These are phyloP conservation scores for Athene noctua DNA, from an alignment of 2,113 vertebrate species.

Conservation along the genomic window DNA sequence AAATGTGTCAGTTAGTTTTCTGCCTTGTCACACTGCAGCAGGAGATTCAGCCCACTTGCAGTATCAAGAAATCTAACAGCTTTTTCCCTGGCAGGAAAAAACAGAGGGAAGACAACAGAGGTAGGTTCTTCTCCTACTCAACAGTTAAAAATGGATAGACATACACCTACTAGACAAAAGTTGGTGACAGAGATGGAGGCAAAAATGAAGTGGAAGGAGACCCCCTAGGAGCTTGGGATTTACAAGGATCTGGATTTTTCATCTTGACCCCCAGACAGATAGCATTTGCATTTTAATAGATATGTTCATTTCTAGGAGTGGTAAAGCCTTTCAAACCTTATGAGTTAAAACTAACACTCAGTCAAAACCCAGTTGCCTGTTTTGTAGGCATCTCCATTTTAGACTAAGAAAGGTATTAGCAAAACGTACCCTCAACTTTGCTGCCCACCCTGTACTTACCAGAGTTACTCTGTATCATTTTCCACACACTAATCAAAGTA, in stretches of 20 bases:
- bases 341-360: background rate
- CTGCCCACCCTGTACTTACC: background rate
- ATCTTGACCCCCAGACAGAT: background rate
- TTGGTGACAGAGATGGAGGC: background rate
- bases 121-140: slow-evolving; percentile 11
- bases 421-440: background rate
- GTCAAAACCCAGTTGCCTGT: background rate
- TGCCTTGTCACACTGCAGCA: background rate
- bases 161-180: background rate
- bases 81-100: background rate
- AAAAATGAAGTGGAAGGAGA: background rate
- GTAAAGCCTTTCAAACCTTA: background rate
- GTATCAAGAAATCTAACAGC: background rate
- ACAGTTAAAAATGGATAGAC: slow-evolving; percentile 12
- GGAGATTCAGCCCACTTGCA: slow-evolving; percentile 19
- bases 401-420: background rate
- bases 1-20: background rate
- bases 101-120: background rate
- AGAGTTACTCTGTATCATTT: background rate
- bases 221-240: background rate
- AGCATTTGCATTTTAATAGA: background rate
- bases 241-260: background rate
- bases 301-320: background rate
- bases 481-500: background rate
- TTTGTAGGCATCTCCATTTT: background rate